A percentile compares a stretch with the other conserved stretches of the same genome.
These are phyloP conservation scores for Calypte anna DNA, from an alignment of 2,113 vertebrate genomes.

Conservation along the genomic window DNA sequence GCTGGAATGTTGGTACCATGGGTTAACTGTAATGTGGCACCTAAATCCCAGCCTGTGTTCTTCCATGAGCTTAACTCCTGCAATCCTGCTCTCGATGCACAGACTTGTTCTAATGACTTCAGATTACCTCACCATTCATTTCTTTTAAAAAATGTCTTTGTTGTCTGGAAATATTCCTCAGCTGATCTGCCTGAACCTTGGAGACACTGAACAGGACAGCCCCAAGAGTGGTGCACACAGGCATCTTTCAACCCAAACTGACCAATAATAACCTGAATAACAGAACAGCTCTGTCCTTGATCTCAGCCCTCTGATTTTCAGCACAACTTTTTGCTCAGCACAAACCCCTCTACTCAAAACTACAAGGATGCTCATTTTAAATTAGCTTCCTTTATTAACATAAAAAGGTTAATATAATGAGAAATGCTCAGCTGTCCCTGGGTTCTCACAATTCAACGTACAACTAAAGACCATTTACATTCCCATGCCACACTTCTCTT, in stretches of 20 bases:
- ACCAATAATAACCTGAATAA: not conserved
- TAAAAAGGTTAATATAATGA: not conserved
- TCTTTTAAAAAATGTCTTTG: not conserved
- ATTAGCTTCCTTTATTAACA: not conserved
- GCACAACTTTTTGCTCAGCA: not conserved
- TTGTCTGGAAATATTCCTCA: not conserved
- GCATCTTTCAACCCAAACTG: not conserved
- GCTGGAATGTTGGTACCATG: rapidly evolving
- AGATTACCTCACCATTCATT: not conserved
- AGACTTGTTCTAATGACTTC: not conserved
- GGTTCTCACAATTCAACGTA: not conserved
- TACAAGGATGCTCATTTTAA: not conserved
- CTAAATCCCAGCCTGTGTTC: not conserved
- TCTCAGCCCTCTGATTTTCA: not conserved
- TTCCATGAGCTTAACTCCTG: rapidly evolving
- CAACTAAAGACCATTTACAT: not conserved
- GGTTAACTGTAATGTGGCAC: not conserved
- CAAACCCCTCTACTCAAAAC: not conserved
- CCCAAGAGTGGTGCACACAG: not conserved
- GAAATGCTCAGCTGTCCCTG: not conserved
- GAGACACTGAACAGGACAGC: not conserved
- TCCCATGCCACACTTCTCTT: not conserved
- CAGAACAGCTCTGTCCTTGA: not conserved
- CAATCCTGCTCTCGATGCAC: rapidly evolving
- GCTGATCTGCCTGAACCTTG: not conserved